Conservation (phyloP, 2,888 invertebrate genomes). For the Drosophila paramelanica region DNA sequence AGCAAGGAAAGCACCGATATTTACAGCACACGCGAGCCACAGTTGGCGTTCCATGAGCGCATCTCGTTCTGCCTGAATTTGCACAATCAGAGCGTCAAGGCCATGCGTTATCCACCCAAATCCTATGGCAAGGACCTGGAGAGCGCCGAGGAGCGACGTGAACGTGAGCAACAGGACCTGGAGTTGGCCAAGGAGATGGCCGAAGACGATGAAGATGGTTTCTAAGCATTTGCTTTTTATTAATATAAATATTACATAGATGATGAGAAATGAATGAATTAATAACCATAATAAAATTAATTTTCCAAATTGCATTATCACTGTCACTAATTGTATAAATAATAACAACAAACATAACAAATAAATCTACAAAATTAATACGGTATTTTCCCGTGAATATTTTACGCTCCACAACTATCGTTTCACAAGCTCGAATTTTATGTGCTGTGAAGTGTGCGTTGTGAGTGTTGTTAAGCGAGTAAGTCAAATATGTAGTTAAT, state of each 20-base stretch:
- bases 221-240: conserved; percentile 82
- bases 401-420: background rate
- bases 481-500: background rate
- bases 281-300: conserved; percentile 48
- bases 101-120: conserved; percentile 99
- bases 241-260: conserved; percentile 42
- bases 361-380: background rate
- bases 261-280: conserved; percentile 41
- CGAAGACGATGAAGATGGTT: conserved; percentile 98
- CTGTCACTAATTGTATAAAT: too few relatives aligned
- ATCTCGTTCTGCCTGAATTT: conserved; percentile 98
- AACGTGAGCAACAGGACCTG: conserved; percentile 98
- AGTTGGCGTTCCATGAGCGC: conserved; percentile 97
- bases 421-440: background rate
- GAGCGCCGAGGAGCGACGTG: conserved; percentile 97
- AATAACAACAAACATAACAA: background rate
- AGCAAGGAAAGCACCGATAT: conserved; percentile 98
- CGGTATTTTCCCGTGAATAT: background rate
- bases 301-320: conserved; percentile 23
- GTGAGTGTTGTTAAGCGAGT: conserved; percentile 6
- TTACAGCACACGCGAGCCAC: conserved; percentile 98
- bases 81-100: conserved; percentile 99
- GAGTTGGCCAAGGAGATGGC: conserved; percentile 99
- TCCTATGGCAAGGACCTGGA: conserved; percentile 99
- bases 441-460: background rate